Conservation (phyloP, 2,888 invertebrate species). For the Rhyacophila evoluta region DNA sequence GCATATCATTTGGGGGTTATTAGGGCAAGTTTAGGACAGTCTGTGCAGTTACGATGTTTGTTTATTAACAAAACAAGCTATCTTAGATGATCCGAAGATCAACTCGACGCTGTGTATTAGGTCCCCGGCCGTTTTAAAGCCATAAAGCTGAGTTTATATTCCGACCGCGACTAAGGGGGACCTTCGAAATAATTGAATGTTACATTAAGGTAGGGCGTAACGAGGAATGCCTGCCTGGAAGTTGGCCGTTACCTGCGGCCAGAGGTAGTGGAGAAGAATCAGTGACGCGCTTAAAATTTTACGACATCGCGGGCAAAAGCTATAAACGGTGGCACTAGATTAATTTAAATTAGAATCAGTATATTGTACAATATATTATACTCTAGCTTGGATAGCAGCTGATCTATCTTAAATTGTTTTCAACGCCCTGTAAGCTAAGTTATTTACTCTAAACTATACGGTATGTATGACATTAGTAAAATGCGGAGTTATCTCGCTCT, state of each 20-base stretch:
- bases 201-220: constrained; percentile 45
- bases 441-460: no score
- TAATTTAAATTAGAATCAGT: neutral
- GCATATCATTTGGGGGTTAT: neutral
- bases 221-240: constrained; percentile 3
- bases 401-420: no score
- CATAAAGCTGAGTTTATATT: constrained; percentile 41
- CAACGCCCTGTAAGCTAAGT: no score
- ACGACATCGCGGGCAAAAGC: neutral
- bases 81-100: constrained; percentile 30
- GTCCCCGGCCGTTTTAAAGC: constrained; percentile 30
- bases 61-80: constrained; percentile 23
- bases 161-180: constrained; percentile 36
- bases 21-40: neutral
- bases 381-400: no score
- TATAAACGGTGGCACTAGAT: neutral
- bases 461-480: no score
- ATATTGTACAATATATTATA: neutral
- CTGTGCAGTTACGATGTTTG: neutral
- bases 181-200: constrained; percentile 48
- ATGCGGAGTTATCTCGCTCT: no score
- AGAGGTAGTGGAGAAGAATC: constrained; percentile 9
- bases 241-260: neutral
- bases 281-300: constrained; percentile 4
- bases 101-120: constrained; percentile 11